phyloP scores from a whole-genome alignment of 2,888 invertebrate species.

The Drosophila histrio region DNA sequence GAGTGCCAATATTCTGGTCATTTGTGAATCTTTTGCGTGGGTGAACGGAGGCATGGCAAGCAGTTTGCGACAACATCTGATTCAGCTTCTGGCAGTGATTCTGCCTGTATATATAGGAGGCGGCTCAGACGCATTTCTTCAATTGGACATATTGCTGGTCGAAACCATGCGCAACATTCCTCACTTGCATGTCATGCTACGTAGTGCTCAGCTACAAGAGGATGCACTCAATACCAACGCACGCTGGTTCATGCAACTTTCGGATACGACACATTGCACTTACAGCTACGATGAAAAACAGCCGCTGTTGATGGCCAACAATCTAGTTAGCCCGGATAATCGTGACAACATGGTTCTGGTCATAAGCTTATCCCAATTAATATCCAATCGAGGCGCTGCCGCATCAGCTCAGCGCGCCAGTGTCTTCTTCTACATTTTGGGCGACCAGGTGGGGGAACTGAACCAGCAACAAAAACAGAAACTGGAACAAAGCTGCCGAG shows the following conservation, averaged over 20 bases:
- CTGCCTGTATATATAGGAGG: too few relatives aligned
- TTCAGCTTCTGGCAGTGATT: conserved; percentile 1
- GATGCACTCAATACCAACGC: conserved; percentile 63
- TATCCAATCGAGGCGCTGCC: too few relatives aligned
- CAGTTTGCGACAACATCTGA: background rate
- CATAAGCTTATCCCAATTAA: too few relatives aligned
- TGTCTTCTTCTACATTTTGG: conserved; percentile 68
- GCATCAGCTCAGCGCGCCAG: too few relatives aligned
- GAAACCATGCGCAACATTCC: conserved; percentile 48
- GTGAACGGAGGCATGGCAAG: conserved; percentile 23
- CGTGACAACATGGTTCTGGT: conserved; percentile 67
- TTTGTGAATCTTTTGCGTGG: too few relatives aligned
- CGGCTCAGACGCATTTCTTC: background rate
- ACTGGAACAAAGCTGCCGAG: conserved; percentile 60
- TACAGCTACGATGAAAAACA: conserved; percentile 34
- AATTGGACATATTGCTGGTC: conserved; percentile 34
- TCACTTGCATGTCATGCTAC: conserved; percentile 56
- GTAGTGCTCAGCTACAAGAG: conserved; percentile 24
- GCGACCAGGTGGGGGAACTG: conserved; percentile 27
- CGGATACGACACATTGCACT: conserved; percentile 35
- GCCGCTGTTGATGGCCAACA: conserved; percentile 9
- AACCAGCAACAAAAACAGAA: conserved; percentile 6
- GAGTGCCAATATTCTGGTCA: too few relatives aligned
- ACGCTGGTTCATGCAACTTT: conserved; percentile 60
- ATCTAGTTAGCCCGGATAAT: conserved; percentile 3